Evolutionary conservation across 2,797 vertebrate genomes (phyloP), one percentile per base, ranked within the genome.

Genomic region (Hippoglossus hippoglossus): DNA sequence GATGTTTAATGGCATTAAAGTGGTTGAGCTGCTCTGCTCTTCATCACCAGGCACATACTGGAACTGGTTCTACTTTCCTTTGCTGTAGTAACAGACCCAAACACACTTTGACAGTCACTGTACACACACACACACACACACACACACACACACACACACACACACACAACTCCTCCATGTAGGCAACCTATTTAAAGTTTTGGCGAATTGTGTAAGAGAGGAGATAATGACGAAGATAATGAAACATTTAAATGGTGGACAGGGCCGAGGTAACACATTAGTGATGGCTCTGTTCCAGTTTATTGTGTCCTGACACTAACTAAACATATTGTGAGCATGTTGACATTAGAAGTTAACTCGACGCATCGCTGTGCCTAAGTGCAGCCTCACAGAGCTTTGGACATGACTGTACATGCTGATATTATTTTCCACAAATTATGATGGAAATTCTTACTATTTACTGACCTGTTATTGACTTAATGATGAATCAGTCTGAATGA

Each of bases 1-100:
- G 80, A 77, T 83, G 83, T 90, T 79, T 82, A 82, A 56, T 67
- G 67, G 78, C 59, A 28, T 47, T 50, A 67, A 63, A 75, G 79
- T 22, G 65, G 21, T 72, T 56, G 44, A 50, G 60, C 71, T 57
- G 82, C 55, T 82, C 86, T 91, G 87, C 53, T 89, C 77, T 79
- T 64, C 67, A 53, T 91, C 89, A 86, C 36, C 57, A 1, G 66
- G 4, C 69, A 44, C 69, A 57, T 31, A 16, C 63, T 77, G 61
- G 22, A 24, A 52, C 70, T 60, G 55, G 59, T 60, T 59, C 64
- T n/a, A 36, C 69, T 54, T 22, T 28, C 51, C 36, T 71, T 51
- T 78, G 67, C 69, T 80, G 51, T 78, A 54, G 75, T 79, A 65
- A 82, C 75, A 18, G 68, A 71, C 25, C 16, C 56, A 81, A 77